phyloP scores from a whole-genome alignment of 1,140 invertebrate genomes.

The Papilio polytes region DNA sequence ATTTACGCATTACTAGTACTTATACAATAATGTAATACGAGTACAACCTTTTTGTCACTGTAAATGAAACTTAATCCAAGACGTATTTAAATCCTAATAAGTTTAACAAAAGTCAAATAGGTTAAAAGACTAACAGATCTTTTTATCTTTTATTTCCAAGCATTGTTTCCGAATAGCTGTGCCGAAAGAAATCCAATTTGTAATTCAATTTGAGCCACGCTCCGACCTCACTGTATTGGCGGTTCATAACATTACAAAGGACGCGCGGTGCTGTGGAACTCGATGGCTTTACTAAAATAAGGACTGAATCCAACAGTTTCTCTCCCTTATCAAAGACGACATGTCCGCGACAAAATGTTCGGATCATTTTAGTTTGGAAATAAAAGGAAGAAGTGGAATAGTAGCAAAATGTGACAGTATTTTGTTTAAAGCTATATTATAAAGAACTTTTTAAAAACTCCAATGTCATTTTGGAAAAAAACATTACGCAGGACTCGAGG shows the following conservation, averaged over 20 bases:
- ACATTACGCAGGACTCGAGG: neutral
- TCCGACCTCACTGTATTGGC: slow-evolving; percentile 17
- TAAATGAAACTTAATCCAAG: neutral
- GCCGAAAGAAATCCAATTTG: slow-evolving; percentile 25
- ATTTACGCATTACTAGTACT: too few relatives aligned
- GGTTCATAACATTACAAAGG: slow-evolving; percentile 27
- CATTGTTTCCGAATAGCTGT: slow-evolving; percentile 17
- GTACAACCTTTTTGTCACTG: too few relatives aligned
- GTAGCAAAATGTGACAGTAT: neutral
- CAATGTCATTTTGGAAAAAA: neutral
- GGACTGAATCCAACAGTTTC: slow-evolving; percentile 6
- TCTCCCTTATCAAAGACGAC: slow-evolving; percentile 12
- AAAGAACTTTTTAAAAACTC: neutral
- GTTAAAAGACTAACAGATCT: neutral
- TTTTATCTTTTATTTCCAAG: slow-evolving; percentile 2
- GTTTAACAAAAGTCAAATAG: slow-evolving; percentile 10
- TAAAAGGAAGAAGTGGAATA: neutral
- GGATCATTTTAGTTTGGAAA: neutral
- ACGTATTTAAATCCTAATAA: slow-evolving; percentile 1
- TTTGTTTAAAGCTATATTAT: neutral
- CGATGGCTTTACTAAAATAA: slow-evolving; percentile 6
- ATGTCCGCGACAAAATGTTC: neutral
- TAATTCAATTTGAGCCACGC: slow-evolving; percentile 23
- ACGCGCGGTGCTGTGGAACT: neutral
- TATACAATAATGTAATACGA: too few relatives aligned